Evolutionary conservation across 2,797 vertebrate genomes (phyloP), one percentile per base, ranked within the genome.

Genomic region (Arrhamphus sclerolepis): DNA sequence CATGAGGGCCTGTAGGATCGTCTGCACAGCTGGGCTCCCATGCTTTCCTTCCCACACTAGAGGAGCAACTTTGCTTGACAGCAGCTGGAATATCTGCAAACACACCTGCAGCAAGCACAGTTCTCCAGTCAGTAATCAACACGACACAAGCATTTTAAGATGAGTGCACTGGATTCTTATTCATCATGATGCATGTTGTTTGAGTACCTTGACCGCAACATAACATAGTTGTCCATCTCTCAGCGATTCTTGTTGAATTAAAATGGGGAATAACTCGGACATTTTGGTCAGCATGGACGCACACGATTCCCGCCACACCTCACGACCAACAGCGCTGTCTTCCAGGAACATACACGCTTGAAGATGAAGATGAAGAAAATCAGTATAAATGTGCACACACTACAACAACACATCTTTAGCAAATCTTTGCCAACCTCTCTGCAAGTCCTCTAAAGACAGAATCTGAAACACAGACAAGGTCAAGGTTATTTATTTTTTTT

Each of bases 301-400:
- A 56, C 84, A 83, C 5, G 87, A 86, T 38, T 82, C 80, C 57
- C 1, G 83, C 85, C 93, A 94, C 66, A 93, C 86, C 40, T 91
- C 83, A 50, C 83, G 91, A 11, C 94, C 94, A 62, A 87, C 53
- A 4, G 46, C 31, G 67, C 93, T 96, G 80, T 94, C 93, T 72
- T 96, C 95, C 60, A 97, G 29, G 68, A 94, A 94, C 92, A 95
- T 92, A 65, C 93, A 94, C 20, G 90, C 96, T 97, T 46, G 46
- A 80, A 57, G 67, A 2, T 6, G 8, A 7, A 10, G 6, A n/a
- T n/a, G n/a, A 0, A 13, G 38, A 8, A 28, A 40, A 55, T 14
- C 6, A 1, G n/a, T 19, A 29, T 4, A 58, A 60, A 22, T 29
- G 2, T 41, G 0, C 10, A 73, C 11, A n/a, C n/a, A 28, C 7